phyloP scores from a whole-genome alignment of 2,888 invertebrate genomes.

The Campoplex nolae region DNA sequence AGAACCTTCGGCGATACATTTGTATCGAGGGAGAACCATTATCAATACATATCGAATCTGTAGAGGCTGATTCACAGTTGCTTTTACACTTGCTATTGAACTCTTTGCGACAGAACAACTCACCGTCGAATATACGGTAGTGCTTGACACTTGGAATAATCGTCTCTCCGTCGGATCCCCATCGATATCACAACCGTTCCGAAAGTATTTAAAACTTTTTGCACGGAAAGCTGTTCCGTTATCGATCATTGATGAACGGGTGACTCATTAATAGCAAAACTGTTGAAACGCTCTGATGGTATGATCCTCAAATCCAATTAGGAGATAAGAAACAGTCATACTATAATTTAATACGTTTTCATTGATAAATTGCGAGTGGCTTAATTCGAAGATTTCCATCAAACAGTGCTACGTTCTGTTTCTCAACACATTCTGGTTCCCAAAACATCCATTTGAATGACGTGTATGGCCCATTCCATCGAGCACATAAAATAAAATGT shows the following conservation, averaged over 20 bases:
- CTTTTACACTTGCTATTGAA: slow-evolving; percentile 37
- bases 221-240: not conserved
- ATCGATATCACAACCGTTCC: not conserved
- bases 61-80: slow-evolving; percentile 17
- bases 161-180: not conserved
- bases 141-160: not conserved
- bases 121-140: not conserved
- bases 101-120: not conserved
- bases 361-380: not conserved
- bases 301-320: not conserved
- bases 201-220: not conserved
- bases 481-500: not conserved
- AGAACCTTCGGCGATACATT: slow-evolving; percentile 27
- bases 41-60: not conserved
- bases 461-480: not conserved
- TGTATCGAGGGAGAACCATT: slow-evolving; percentile 27
- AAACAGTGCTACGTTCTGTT: not conserved
- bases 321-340: not conserved
- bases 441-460: not conserved
- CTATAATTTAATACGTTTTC: not conserved
- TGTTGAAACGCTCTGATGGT: not conserved
- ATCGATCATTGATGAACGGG: too few relatives aligned
- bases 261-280: too few relatives aligned
- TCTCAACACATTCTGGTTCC: not conserved
- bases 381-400: not conserved